phyloP scores from a whole-genome alignment of 1,140 invertebrate species.

The Drosophila nebulosa region DNA sequence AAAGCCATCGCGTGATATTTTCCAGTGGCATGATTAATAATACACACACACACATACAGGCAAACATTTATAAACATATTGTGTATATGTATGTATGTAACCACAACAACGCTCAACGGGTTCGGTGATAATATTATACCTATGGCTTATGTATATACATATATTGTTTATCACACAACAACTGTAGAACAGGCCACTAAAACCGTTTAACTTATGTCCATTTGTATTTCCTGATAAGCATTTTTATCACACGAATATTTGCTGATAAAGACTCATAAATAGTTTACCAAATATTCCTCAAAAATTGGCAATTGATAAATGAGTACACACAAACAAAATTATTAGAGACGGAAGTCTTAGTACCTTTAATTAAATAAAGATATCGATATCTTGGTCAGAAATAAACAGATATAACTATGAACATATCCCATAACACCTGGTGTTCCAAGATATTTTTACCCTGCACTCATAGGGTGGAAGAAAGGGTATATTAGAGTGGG shows the following conservation, averaged over 20 bases:
- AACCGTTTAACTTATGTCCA: background rate
- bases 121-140: background rate
- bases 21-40: slow-evolving; percentile 33
- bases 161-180: slow-evolving; percentile 36
- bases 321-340: background rate
- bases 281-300: slow-evolving; percentile 12
- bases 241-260: slow-evolving; percentile 51
- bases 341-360: background rate
- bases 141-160: background rate
- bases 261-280: slow-evolving; percentile 41
- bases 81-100: background rate
- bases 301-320: background rate
- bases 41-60: background rate
- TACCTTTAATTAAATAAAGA: no score
- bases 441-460: no score
- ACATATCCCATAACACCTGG: no score
- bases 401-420: no score
- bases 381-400: no score
- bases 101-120: background rate
- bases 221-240: slow-evolving; percentile 37
- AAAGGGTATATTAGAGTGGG: no score
- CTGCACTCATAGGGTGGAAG: no score
- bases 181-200: slow-evolving; percentile 59
- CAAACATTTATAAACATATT: slow-evolving; percentile 1
- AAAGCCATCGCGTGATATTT: slow-evolving; percentile 39